These are phyloP conservation scores for Cloeon dipterum DNA, from an alignment of 2,888 invertebrate genomes.

Conservation along the genomic window DNA sequence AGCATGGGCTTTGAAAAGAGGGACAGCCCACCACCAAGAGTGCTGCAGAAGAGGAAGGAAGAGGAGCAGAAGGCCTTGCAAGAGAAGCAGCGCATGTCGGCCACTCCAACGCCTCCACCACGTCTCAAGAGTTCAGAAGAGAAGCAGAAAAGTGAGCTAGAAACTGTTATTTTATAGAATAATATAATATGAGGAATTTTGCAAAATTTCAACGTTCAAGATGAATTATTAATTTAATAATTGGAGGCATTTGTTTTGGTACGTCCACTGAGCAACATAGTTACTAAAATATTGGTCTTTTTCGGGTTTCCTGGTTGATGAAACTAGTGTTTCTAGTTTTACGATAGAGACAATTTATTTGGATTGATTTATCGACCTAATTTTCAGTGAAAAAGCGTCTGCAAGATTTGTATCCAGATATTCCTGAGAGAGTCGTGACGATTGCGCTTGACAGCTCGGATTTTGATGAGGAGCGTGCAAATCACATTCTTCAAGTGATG, in stretches of 20 bases:
- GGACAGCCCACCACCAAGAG: constrained; percentile 34
- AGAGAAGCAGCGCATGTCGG: constrained; percentile 12
- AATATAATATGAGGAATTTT: too few species aligned
- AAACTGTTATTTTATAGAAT: not conserved
- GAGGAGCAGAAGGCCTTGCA: constrained; percentile 13
- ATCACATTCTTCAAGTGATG: constrained; percentile 52
- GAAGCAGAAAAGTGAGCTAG: constrained; percentile 36
- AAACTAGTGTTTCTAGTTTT: too few species aligned
- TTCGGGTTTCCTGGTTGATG: too few species aligned
- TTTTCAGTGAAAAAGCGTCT: constrained; percentile 21
- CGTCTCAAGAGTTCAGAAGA: constrained; percentile 44
- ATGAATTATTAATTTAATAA: too few species aligned
- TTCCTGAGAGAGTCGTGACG: constrained; percentile 57
- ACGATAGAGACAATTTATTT: too few species aligned
- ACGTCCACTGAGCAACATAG: too few species aligned
- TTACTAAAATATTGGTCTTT: too few species aligned
- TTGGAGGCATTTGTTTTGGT: too few species aligned
- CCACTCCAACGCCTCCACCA: constrained; percentile 27
- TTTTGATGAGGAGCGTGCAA: constrained; percentile 60
- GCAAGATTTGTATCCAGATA: constrained; percentile 44
- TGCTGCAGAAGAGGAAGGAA: constrained; percentile 22
- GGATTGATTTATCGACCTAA: too few species aligned
- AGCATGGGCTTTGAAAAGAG: constrained; percentile 64
- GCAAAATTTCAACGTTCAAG: too few species aligned
- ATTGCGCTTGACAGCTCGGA: constrained; percentile 76